These are phyloP conservation scores for Halcyon senegalensis DNA, from an alignment of 2,113 vertebrate species.

Conservation along the genomic window DNA sequence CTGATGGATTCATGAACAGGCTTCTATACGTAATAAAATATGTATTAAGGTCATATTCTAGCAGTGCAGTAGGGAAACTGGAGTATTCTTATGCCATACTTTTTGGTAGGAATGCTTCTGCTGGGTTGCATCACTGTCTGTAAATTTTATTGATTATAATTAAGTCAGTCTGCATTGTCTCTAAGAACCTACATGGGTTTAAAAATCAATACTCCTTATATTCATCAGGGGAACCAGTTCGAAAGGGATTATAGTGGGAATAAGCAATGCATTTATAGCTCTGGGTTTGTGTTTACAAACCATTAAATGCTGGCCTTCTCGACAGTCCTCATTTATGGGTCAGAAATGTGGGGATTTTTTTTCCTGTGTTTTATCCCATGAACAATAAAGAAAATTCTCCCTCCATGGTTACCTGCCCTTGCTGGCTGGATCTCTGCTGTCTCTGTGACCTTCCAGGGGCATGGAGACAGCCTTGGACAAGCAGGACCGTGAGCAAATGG, in stretches of 20 bases:
- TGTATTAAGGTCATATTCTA: conserved; percentile 80
- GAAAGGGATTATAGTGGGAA: conserved; percentile 57
- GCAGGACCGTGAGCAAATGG: accelerated
- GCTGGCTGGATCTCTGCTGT: background rate
- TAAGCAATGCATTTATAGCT: conserved; percentile 58
- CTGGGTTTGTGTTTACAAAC: conserved; percentile 49
- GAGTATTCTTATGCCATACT: conserved; percentile 73
- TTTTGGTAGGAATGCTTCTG: conserved; percentile 75
- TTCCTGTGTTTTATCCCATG: background rate
- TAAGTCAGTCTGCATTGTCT: conserved; percentile 80
- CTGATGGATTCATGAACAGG: conserved; percentile 27
- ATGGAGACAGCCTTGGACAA: background rate
- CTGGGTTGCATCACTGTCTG: conserved; percentile 78
- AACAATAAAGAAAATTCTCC: background rate
- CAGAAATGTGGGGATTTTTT: background rate
- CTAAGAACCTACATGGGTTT: conserved; percentile 75
- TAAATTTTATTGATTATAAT: conserved; percentile 84
- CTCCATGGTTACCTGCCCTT: background rate
- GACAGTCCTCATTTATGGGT: background rate
- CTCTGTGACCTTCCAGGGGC: background rate
- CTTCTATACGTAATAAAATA: conserved; percentile 78
- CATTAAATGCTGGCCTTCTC: conserved; percentile 28
- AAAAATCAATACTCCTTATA: conserved; percentile 75
- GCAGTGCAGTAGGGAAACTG: conserved; percentile 57
- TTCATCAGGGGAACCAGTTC: conserved; percentile 72